Base-by-base conservation (phyloP, 2,113 vertebrate species). In the Aphelocoma coerulescens region DNA sequence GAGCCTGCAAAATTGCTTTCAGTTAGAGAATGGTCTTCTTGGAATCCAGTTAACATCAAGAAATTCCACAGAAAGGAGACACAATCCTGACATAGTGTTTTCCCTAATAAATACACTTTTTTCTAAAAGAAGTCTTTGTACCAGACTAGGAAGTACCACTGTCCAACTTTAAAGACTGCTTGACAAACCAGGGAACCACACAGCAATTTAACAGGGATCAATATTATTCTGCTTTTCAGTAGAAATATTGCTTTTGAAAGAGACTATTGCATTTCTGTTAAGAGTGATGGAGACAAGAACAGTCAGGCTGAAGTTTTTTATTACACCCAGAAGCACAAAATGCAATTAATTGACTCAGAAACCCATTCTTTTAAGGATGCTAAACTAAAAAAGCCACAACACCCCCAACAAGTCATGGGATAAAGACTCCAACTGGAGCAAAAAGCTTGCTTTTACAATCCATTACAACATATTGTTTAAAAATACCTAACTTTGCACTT, bases 1-100 rank as follows among this genome's bases (percentile, higher is more conserved):
- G 99, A 97, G 99, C 99, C 99, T 99, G 95, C 21, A 95, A 89
- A 65, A 79, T 77, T 32, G 33, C 67, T 78, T 91, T 68, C 37
- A 39, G 85, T 96, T 94, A 96, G 49, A 81, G 19, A 74, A 65
- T 3, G 21, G 2, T 3, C 79, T 88, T 43, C 33, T 7, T 65
- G 57, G 41, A 81, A 81, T 65, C 35, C 32, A 44, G 33, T 55
- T 48, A 61, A 66, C 2, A 2, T 74, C 33, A 80, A 49, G 46
- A 79, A 76, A 72, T 59, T 65, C 30, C 35, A 63, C 22, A 59
- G 62, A 90, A 71, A 67, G 26, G 11, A 63, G 75, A 35, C 20
- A 22, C 4, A 62, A 41, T 43, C 39, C 24, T 55, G 22, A 71
- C 27, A 37, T 55, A 81, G 32, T 2, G 0, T 49, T 94, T 91